Evolutionary conservation across 1,140 invertebrate genomes (phyloP).

Genomic region (Zelostemma sp.): DNA sequence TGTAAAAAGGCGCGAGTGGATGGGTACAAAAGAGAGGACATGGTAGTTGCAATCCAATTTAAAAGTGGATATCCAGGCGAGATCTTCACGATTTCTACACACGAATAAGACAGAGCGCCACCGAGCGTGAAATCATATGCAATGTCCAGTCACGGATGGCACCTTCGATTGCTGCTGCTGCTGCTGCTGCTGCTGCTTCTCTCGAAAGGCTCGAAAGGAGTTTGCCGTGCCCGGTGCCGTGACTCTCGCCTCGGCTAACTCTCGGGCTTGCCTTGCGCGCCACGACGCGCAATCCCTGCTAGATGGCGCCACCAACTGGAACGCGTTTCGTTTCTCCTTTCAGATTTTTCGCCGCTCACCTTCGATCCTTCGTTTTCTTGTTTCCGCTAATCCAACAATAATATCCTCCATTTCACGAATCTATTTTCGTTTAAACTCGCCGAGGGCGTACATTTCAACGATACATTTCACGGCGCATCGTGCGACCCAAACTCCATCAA

Average conservation of each 20-base stretch:
- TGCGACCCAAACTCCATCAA: conserved; percentile 57
- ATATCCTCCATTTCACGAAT: background rate
- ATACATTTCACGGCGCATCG: conserved; percentile 25
- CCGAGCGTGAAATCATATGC: conserved; percentile 70
- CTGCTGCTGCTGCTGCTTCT: too few species aligned
- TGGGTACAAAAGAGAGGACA: conserved; percentile 46
- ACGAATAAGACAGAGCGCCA: conserved; percentile 66
- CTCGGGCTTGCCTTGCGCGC: conserved; percentile 33
- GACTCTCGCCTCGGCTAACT: too few species aligned
- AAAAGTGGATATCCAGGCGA: conserved; percentile 69
- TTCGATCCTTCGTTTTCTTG: too few species aligned
- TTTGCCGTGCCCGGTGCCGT: too few species aligned
- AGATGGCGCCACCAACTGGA: conserved; percentile 59
- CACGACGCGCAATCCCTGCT: conserved; percentile 33
- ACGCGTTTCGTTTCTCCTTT: conserved; percentile 20
- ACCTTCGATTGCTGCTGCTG: conserved; percentile 61
- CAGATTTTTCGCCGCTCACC: background rate
- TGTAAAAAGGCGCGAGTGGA: conserved; percentile 38
- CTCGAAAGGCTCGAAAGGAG: conserved; percentile 54
- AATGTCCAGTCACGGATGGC: conserved; percentile 71
- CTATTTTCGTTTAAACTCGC: conserved; percentile 8
- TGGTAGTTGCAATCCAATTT: conserved; percentile 68
- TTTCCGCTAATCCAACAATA: too few species aligned
- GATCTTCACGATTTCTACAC: conserved; percentile 72
- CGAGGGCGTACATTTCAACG: too few species aligned